These are phyloP conservation scores for Drepanosiphum platanoidis DNA, from an alignment of 2,888 invertebrate species.

Conservation along the genomic window DNA sequence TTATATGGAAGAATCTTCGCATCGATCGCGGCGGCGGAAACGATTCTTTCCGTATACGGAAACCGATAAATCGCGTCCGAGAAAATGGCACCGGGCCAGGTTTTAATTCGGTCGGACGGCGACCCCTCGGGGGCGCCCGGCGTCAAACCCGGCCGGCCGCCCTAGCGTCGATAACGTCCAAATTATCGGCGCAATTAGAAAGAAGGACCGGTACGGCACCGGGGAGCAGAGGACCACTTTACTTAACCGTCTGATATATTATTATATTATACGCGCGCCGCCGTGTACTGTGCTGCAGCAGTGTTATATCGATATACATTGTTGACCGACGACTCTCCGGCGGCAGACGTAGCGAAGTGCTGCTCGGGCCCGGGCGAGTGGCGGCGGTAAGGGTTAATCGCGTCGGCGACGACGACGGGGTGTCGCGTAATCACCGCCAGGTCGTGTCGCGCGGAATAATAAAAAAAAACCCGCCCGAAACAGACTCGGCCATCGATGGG, in stretches of 20 bases:
- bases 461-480: constrained; percentile 13
- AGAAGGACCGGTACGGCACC: background rate
- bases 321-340: too few relatives aligned
- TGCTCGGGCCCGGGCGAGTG: background rate
- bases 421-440: background rate
- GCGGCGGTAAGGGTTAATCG: background rate
- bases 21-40: constrained; percentile 32
- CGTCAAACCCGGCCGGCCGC: too few relatives aligned
- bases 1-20: too few relatives aligned
- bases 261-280: background rate
- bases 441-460: background rate
- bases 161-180: background rate
- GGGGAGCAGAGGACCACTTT: background rate
- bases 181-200: constrained; percentile 36
- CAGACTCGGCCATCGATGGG: background rate
- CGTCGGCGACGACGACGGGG: too few relatives aligned
- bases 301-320: too few relatives aligned
- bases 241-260: background rate
- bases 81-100: constrained; percentile 54
- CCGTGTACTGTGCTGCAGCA: too few relatives aligned
- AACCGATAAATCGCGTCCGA: constrained; percentile 54
- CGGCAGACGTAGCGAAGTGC: too few relatives aligned
- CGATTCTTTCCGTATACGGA: constrained; percentile 50
- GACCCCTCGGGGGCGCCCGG: background rate
- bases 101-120: constrained; percentile 53